phyloP scores from a whole-genome alignment of 2,113 vertebrate species.

The Ptychochromis oligacanthus region DNA sequence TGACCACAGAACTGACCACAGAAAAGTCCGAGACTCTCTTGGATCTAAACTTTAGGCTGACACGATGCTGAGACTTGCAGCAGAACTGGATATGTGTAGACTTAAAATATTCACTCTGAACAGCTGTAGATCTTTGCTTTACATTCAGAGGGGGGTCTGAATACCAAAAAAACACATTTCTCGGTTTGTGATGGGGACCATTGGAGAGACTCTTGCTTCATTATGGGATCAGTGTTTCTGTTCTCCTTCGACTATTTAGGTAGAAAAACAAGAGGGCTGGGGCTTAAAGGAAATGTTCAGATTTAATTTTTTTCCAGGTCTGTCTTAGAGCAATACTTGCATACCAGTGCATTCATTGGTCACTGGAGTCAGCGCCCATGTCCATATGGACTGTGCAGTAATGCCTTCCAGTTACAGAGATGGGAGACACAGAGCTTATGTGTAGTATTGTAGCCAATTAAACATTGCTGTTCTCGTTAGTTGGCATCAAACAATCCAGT shows the following conservation, averaged over 20 bases:
- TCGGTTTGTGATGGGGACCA: slow-evolving; percentile 54
- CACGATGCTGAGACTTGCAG: not conserved
- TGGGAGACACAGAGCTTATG: not conserved
- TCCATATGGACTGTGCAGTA: not conserved
- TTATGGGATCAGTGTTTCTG: slow-evolving; percentile 34
- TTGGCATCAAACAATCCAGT: not conserved
- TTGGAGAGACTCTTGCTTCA: not conserved
- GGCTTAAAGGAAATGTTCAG: not conserved
- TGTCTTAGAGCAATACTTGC: not conserved
- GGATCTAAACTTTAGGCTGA: not conserved
- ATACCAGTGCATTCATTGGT: not conserved
- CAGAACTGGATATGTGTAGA: slow-evolving; percentile 17
- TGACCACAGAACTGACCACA: not conserved
- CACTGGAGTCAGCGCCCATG: not conserved
- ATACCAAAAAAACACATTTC: not conserved
- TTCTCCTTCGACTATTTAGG: slow-evolving; percentile 9
- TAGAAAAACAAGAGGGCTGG: not conserved
- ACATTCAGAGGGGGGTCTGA: not conserved
- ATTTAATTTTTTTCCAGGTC: not conserved
- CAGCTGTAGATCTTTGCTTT: not conserved
- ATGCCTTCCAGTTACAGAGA: not conserved
- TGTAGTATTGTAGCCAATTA: not conserved
- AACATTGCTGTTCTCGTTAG: not conserved
- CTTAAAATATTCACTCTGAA: slow-evolving; percentile 3
- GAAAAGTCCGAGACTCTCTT: not conserved